Evolutionary conservation across 2,888 invertebrate species (phyloP).

Genomic region (Holacanthella duospinosa): DNA sequence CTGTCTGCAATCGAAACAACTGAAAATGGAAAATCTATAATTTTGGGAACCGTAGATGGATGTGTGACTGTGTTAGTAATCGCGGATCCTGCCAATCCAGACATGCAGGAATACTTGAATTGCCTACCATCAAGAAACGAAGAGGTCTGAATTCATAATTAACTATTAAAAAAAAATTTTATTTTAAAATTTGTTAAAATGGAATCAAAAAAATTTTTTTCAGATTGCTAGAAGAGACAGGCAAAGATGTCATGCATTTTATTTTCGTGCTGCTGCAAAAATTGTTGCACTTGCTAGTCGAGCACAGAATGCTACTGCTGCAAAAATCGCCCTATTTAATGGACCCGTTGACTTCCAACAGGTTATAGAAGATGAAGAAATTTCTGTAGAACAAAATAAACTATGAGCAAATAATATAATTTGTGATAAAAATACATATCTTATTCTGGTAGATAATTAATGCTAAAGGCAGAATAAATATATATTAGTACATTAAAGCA

Average conservation of each 20-base stretch:
- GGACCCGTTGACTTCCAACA: too few species aligned
- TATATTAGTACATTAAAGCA: too few species aligned
- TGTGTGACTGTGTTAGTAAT: slow-evolving; percentile 73
- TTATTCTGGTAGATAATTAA: too few species aligned
- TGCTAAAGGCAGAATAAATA: too few species aligned
- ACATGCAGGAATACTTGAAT: slow-evolving; percentile 54
- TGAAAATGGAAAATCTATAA: slow-evolving; percentile 67
- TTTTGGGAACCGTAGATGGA: slow-evolving; percentile 85
- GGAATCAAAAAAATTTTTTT: background rate
- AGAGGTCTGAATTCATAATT: slow-evolving; percentile 45
- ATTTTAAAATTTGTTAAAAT: slow-evolving; percentile 1
- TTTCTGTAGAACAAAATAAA: too few species aligned
- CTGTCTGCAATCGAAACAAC: slow-evolving; percentile 76
- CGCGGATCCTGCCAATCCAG: slow-evolving; percentile 57
- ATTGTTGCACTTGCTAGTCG: slow-evolving; percentile 32
- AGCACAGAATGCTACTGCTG: slow-evolving; percentile 15
- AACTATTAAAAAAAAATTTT: background rate
- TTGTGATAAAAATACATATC: background rate
- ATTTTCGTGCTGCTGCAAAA: slow-evolving; percentile 33
- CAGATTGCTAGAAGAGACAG: slow-evolving; percentile 27
- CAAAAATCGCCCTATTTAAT: too few species aligned
- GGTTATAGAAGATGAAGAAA: too few species aligned
- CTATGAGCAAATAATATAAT: too few species aligned
- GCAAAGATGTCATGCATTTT: slow-evolving; percentile 26
- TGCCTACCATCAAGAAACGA: slow-evolving; percentile 61